Percentiles rank a stretch among this genome's conserved stretches.
Evolutionary conservation across 2,113 vertebrate genomes (phyloP).

Genomic region (Apodemus sylvaticus): DNA sequence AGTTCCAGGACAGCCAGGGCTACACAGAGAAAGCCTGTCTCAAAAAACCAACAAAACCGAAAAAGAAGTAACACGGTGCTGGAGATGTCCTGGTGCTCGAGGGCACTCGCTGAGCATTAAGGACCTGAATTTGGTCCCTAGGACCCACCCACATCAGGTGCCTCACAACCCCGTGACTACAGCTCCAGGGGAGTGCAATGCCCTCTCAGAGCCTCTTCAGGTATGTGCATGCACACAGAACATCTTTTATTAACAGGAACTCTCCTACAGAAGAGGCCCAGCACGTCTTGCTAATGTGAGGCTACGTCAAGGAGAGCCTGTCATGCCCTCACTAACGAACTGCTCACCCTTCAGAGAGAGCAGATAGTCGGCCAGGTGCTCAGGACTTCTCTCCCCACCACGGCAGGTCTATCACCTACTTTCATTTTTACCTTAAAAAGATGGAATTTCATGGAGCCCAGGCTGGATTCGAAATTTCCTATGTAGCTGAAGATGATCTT

Average conservation of each 20-base stretch:
- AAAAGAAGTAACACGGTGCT: not conserved
- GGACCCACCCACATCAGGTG: not conserved
- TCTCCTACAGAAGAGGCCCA: not conserved
- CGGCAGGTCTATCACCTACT: not conserved
- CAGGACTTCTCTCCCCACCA: not conserved
- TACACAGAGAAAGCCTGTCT: not conserved
- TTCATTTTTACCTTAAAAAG: not conserved
- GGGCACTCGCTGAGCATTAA: not conserved
- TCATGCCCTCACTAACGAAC: not conserved
- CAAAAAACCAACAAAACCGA: not conserved
- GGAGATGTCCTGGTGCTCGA: no score
- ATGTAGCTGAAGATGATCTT: not conserved
- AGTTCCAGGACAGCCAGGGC: not conserved
- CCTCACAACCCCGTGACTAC: no score
- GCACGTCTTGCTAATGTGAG: not conserved
- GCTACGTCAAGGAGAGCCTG: not conserved
- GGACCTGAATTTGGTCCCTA: not conserved
- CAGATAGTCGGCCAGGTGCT: not conserved
- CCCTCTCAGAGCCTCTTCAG: not conserved
- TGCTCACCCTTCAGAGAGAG: not conserved
- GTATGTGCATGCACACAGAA: not conserved
- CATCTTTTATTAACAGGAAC: not conserved
- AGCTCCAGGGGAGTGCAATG: not conserved
- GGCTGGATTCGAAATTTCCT: not conserved
- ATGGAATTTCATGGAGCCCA: not conserved